Conservation (phyloP, 2,797 vertebrate genomes). For the Spea hammondii region DNA sequence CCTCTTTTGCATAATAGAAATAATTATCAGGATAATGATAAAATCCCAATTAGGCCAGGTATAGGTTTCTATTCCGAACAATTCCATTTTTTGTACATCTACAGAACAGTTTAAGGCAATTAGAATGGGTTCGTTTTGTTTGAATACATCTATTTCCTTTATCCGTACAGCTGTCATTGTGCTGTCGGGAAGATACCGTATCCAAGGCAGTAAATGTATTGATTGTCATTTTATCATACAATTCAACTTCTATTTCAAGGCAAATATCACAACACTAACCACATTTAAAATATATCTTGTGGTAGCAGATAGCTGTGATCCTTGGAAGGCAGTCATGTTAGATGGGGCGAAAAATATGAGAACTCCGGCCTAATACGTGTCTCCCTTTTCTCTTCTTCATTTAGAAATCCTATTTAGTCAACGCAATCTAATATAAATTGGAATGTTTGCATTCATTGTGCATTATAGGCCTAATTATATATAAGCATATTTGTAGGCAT, state of each 20-base stretch:
- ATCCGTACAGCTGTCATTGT: constrained; percentile 35
- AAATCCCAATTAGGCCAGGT: background rate
- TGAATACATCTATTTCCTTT: constrained; percentile 14
- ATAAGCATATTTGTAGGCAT: constrained; percentile 1
- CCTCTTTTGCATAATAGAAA: background rate
- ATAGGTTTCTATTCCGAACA: background rate
- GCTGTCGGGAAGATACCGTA: constrained; percentile 19
- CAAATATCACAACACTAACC: constrained; percentile 31
- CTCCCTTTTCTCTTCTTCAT: background rate
- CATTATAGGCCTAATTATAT: constrained; percentile 11
- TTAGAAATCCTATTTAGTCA: constrained; percentile 28
- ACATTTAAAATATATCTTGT: constrained; percentile 29
- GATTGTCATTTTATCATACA: constrained; percentile 34
- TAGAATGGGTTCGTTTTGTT: constrained; percentile 11
- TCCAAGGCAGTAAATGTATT: constrained; percentile 12
- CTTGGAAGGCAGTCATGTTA: constrained; percentile 15
- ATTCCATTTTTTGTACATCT: background rate
- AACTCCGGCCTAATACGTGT: background rate
- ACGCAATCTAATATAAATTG: constrained; percentile 16
- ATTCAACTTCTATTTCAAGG: constrained; percentile 36
- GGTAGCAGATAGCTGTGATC: constrained; percentile 14
- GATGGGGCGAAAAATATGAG: constrained; percentile 6
- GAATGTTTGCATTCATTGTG: background rate
- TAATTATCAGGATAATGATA: background rate
- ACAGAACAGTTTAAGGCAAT: constrained; percentile 6